Conservation (phyloP, 2,888 invertebrate species). For the Xanthostigma xanthostigma region DNA sequence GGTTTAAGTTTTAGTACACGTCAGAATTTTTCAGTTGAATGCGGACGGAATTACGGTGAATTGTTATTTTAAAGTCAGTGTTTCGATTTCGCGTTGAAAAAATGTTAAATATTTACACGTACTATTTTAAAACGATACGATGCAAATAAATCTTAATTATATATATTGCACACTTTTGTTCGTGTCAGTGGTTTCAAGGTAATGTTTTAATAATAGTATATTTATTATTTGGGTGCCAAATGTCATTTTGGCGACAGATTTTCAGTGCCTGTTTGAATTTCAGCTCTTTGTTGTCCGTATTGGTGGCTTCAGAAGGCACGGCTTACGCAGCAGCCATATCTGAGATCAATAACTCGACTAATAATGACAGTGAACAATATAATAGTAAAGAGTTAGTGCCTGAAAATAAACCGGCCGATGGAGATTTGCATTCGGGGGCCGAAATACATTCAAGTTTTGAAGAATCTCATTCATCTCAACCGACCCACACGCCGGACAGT, state of each 20-base stretch:
- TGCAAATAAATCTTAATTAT: slow-evolving; percentile 2
- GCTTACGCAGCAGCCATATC: not conserved
- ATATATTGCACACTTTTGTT: slow-evolving; percentile 4
- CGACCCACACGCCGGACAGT: not conserved
- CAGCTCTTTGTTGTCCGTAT: slow-evolving; percentile 1
- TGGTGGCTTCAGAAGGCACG: not conserved
- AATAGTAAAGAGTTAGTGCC: not conserved
- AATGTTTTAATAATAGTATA: not conserved
- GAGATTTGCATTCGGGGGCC: no score
- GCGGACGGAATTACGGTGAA: no score
- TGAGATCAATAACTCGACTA: no score
- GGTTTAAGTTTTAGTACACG: slow-evolving; percentile 4
- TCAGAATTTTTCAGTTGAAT: slow-evolving; percentile 1
- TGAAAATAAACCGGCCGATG: not conserved
- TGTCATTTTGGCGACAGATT: no score
- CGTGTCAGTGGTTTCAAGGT: slow-evolving; percentile 2
- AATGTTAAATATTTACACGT: no score
- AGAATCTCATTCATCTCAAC: not conserved
- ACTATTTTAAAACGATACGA: not conserved
- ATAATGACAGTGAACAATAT: not conserved
- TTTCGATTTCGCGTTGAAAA: no score
- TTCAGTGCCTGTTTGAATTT: not conserved
- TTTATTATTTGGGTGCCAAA: not conserved
- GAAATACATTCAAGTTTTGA: not conserved
- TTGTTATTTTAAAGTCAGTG: no score